A percentile compares a stretch with the other conserved stretches of the same genome.
Conservation (phyloP, 2,113 vertebrate species). For the Urocolius indicus region DNA sequence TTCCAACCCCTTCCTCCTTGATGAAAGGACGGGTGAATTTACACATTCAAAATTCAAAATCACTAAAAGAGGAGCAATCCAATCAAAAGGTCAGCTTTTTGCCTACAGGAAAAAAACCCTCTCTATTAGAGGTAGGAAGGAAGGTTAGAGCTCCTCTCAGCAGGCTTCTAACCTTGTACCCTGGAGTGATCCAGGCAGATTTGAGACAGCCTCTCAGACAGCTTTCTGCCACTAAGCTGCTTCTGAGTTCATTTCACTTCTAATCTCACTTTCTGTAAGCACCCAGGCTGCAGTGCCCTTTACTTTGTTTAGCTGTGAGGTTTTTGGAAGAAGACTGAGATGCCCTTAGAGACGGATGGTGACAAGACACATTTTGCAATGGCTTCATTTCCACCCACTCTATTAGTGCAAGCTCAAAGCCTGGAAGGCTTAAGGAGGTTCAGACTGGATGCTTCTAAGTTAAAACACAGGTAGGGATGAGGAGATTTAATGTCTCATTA, state of each 20-base stretch:
- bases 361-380: not conserved
- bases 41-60: not conserved
- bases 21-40: not conserved
- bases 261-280: not conserved
- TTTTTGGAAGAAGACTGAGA: not conserved
- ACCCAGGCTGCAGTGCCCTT: not conserved
- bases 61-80: not conserved
- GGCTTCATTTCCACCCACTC: not conserved
- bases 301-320: not conserved
- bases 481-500: not conserved
- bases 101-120: not conserved
- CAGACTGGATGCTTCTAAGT: not conserved
- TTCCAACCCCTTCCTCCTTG: not conserved
- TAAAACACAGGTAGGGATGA: not conserved
- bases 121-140: not conserved
- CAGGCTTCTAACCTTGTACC: not conserved
- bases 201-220: fast-evolving
- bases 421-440: not conserved
- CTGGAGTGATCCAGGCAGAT: fast-evolving
- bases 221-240: not conserved
- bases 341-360: fast-evolving
- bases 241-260: not conserved
- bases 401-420: not conserved
- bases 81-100: not conserved
- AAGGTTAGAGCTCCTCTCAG: fast-evolving